Conservation (phyloP, 2,888 invertebrate species). For the Platynereis dumerilii region DNA sequence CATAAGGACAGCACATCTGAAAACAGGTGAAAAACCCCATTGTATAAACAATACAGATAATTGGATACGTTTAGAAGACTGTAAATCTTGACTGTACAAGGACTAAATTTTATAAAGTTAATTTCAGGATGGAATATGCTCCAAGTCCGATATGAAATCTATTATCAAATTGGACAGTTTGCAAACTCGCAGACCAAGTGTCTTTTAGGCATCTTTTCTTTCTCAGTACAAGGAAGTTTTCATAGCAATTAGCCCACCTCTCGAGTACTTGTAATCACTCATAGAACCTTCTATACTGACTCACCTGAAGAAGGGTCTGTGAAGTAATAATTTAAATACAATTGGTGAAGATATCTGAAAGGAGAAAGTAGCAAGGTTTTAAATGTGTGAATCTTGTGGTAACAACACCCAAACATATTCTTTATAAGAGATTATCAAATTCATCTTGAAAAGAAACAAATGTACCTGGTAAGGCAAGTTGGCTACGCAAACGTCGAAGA, state of each 20-base stretch:
- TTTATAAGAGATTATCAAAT: no score
- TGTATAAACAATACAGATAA: background rate
- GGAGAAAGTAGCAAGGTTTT: background rate
- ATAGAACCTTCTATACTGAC: no score
- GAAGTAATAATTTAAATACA: slow-evolving; percentile 91
- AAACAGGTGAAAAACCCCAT: slow-evolving; percentile 40
- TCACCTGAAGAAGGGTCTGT: slow-evolving; percentile 67
- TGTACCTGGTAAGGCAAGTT: slow-evolving; percentile 96
- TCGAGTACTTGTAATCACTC: no score
- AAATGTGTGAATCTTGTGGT: background rate
- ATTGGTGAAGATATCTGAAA: slow-evolving; percentile 77
- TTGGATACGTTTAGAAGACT: no score
- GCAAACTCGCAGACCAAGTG: no score
- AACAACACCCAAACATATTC: no score
- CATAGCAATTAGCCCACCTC: no score
- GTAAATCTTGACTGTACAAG: no score
- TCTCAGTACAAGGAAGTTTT: background rate
- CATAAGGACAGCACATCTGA: slow-evolving; percentile 94
- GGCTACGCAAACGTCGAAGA: slow-evolving; percentile 97
- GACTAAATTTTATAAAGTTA: no score
- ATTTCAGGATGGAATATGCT: no score
- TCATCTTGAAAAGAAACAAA: background rate
- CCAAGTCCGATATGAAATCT: no score
- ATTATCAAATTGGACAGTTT: no score
- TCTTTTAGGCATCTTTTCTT: background rate